phyloP scores from a whole-genome alignment of 2,888 invertebrate species.

The Limenitis camilla region DNA sequence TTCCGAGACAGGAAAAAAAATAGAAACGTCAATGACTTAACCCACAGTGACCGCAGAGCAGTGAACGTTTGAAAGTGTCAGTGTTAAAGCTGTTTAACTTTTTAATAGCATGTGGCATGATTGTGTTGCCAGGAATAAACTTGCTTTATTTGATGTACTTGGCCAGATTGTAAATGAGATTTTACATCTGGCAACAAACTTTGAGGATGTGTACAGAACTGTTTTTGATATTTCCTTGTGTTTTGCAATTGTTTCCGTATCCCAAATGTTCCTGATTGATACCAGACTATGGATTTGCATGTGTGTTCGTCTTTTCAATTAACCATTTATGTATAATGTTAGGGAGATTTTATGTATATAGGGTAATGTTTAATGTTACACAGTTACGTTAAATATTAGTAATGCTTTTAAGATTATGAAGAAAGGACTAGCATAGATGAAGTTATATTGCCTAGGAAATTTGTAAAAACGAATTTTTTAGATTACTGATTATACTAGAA shows the following conservation, averaged over 20 bases:
- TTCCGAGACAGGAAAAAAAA: constrained; percentile 46
- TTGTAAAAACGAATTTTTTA: no score
- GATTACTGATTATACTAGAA: no score
- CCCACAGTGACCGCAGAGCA: constrained; percentile 31
- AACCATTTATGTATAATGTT: constrained; percentile 14
- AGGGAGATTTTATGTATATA: constrained; percentile 8
- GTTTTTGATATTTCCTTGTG: constrained; percentile 26
- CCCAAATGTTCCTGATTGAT: constrained; percentile 28
- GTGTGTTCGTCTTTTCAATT: constrained; percentile 35
- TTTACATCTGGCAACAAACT: constrained; percentile 6
- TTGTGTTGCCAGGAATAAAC: neutral
- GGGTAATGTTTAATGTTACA: constrained; percentile 21
- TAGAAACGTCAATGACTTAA: constrained; percentile 30
- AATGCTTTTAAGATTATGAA: no score
- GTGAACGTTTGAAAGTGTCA: constrained; percentile 26
- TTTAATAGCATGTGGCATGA: constrained; percentile 52
- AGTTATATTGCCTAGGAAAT: no score
- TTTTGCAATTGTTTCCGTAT: constrained; percentile 22
- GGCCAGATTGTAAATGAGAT: neutral
- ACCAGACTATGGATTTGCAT: constrained; percentile 34
- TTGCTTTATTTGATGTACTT: neutral
- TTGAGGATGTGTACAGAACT: constrained; percentile 23
- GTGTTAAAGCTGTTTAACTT: constrained; percentile 15
- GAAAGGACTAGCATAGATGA: no score
- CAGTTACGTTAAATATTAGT: no score